Conservation (phyloP, 2,113 vertebrate species). For the Oreochromis niloticus region DNA sequence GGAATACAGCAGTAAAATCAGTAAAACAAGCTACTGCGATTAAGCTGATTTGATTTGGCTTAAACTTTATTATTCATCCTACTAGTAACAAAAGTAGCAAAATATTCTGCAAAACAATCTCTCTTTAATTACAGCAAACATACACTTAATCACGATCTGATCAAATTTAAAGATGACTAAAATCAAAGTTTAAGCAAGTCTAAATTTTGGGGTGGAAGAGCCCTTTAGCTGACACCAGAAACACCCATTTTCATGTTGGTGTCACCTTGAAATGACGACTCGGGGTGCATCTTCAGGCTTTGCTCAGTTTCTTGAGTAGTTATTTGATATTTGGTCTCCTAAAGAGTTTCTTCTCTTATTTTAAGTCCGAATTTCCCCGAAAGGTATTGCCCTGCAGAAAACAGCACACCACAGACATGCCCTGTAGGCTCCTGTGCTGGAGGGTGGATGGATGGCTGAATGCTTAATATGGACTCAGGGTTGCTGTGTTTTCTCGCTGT, state of each 20-base stretch:
- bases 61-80: neutral
- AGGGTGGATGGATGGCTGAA: neutral
- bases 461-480: neutral
- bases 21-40: neutral
- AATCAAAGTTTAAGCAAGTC: neutral
- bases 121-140: neutral
- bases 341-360: neutral
- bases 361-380: neutral
- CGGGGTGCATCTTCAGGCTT: neutral
- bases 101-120: neutral
- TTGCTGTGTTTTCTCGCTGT: neutral
- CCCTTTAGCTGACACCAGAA: neutral
- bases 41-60: neutral
- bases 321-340: neutral
- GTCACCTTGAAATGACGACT: conserved; percentile 40
- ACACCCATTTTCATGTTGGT: conserved; percentile 1
- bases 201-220: neutral
- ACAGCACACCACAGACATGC: neutral
- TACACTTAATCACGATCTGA: neutral
- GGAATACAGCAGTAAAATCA: neutral
- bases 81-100: neutral
- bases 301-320: neutral
- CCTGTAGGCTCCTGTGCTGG: neutral
- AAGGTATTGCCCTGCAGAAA: neutral
- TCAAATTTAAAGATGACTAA: neutral